Evolutionary conservation across 2,888 invertebrate species (phyloP).

Genomic region (Aleiodes testaceus): DNA sequence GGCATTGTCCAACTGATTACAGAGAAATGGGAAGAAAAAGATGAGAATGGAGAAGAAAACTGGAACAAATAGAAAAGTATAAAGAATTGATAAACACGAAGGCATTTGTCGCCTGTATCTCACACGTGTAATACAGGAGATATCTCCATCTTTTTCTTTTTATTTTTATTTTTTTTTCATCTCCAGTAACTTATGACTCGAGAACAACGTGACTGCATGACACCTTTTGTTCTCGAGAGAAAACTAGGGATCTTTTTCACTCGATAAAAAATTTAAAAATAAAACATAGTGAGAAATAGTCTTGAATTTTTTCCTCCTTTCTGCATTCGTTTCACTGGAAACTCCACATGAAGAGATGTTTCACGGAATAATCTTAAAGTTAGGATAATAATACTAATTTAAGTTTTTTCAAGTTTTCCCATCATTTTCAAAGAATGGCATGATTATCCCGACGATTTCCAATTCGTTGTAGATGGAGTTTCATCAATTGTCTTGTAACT

Average conservation of each 20-base stretch:
- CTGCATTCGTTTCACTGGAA: not conserved
- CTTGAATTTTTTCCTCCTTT: not conserved
- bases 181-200: constrained; percentile 6
- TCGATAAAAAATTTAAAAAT: constrained; percentile 18
- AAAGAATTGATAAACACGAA: constrained; percentile 22
- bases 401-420: no score
- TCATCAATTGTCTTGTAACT: no score
- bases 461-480: no score
- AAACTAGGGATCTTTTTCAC: not conserved
- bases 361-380: no score
- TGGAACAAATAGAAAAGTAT: not conserved
- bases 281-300: not conserved
- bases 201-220: constrained; percentile 5
- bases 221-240: not conserved
- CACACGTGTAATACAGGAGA: not conserved
- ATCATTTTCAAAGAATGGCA: no score
- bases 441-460: no score
- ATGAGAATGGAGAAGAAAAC: not conserved
- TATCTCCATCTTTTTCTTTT: no score
- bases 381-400: no score
- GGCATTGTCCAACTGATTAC: constrained; percentile 51
- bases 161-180: constrained; percentile 8
- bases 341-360: no score
- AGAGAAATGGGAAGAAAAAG: constrained; percentile 21
- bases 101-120: constrained; percentile 13